Conservation (phyloP, 2,113 vertebrate species). For the Otis tarda region DNA sequence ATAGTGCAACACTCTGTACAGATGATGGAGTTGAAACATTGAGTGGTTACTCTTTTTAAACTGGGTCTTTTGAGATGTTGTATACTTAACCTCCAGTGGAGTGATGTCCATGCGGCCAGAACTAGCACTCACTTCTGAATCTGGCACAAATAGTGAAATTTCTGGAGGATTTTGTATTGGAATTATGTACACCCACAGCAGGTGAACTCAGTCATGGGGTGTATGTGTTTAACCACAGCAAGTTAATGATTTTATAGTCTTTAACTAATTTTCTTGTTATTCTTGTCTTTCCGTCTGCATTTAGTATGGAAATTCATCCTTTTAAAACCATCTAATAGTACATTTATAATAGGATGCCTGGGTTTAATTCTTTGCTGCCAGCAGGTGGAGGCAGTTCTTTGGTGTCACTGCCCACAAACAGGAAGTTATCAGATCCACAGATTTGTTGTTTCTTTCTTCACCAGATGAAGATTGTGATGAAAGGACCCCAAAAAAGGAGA, state of each 20-base stretch:
- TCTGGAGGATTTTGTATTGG: not conserved
- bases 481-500: not conserved
- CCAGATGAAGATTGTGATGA: not conserved
- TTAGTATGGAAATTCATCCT: not conserved
- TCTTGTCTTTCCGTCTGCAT: not conserved
- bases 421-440: not conserved
- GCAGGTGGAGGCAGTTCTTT: conserved; percentile 20
- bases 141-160: not conserved
- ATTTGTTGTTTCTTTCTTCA: not conserved
- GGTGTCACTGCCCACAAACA: not conserved
- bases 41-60: not conserved
- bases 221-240: not conserved
- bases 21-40: not conserved
- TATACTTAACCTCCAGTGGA: not conserved
- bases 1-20: not conserved
- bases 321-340: not conserved
- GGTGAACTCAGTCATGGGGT: not conserved
- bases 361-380: not conserved
- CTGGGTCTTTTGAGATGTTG: not conserved
- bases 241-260: not conserved
- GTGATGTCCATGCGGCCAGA: not conserved
- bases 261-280: not conserved
- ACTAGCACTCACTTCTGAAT: not conserved
- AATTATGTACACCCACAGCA: not conserved
- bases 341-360: not conserved